Evolutionary conservation across 2,113 vertebrate genomes (phyloP).

Genomic region (Aythya baeri): DNA sequence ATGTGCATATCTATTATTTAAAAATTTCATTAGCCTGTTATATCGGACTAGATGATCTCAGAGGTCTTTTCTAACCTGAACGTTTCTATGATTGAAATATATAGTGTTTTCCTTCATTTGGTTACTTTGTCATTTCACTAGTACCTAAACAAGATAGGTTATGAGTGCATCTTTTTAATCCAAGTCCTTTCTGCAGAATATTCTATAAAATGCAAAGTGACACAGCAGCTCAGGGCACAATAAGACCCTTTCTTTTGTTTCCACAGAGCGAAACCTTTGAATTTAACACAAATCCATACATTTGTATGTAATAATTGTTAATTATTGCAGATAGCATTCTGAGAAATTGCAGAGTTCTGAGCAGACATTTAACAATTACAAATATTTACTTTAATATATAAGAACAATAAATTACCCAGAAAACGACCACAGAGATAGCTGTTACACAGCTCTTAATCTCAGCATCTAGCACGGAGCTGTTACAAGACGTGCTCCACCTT

Average conservation of each 20-base stretch:
- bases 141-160: not conserved
- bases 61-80: too few relatives aligned
- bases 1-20: not conserved
- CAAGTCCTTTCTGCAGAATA: not conserved
- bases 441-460: not conserved
- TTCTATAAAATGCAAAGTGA: not conserved
- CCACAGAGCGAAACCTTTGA: not conserved
- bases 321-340: not conserved
- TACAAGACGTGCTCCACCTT: not conserved
- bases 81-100: too few relatives aligned
- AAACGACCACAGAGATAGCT: not conserved
- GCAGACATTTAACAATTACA: not conserved
- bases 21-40: not conserved
- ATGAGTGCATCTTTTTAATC: not conserved
- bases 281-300: not conserved
- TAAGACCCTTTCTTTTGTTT: not conserved
- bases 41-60: not conserved
- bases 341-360: not conserved
- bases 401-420: not conserved
- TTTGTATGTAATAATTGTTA: not conserved
- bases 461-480: rapidly evolving
- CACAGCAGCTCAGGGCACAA: not conserved
- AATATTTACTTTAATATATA: not conserved
- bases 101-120: not conserved
- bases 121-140: not conserved